Conservation (phyloP, 2,797 vertebrate genomes). For the Apodemus agrarius region DNA sequence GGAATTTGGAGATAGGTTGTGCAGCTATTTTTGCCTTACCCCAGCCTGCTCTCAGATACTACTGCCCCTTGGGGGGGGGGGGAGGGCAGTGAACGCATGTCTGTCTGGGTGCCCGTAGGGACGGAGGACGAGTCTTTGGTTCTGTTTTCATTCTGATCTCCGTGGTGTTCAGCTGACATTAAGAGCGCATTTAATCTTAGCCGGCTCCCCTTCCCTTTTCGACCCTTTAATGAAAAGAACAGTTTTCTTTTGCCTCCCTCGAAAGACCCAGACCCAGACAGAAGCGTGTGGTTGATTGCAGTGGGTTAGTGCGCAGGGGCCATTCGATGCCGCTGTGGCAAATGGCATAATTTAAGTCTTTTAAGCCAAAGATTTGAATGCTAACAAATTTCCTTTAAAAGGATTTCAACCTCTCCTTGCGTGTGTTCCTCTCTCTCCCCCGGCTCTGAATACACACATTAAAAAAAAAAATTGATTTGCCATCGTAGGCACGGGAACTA, state of each 20-base stretch:
- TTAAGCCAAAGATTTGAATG: background rate
- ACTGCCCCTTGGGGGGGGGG: background rate
- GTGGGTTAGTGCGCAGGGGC: background rate
- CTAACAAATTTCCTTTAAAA: constrained; percentile 18
- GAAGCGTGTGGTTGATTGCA: background rate
- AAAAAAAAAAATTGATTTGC: background rate
- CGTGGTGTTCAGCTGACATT: background rate
- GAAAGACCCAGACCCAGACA: background rate
- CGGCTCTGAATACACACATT: background rate
- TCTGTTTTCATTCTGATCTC: background rate
- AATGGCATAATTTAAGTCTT: background rate
- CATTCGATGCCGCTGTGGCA: background rate
- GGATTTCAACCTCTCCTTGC: background rate
- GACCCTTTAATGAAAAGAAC: background rate
- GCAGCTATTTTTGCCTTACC: background rate
- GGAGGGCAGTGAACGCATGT: too few relatives aligned
- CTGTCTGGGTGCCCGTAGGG: background rate
- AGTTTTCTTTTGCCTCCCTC: background rate
- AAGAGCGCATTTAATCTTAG: background rate
- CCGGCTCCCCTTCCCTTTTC: background rate
- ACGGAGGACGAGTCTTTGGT: background rate
- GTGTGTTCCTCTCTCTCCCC: background rate
- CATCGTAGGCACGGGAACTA: background rate
- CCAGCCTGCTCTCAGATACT: background rate
- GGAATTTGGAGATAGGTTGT: background rate